Evolutionary conservation across 2,113 vertebrate genomes (phyloP).

Genomic region (Tilapia sparmanii): DNA sequence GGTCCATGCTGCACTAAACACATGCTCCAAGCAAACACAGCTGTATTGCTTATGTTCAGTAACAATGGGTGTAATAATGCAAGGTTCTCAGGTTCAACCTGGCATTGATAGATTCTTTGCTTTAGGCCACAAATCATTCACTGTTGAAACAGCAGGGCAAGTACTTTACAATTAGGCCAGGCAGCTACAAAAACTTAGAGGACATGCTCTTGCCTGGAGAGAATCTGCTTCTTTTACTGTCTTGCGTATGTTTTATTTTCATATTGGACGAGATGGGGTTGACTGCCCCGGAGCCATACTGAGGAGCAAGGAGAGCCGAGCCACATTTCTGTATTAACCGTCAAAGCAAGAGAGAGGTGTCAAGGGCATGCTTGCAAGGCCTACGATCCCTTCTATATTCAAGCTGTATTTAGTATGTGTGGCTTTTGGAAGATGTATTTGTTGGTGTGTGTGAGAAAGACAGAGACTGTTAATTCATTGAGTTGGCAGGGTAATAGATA

Average conservation of each 20-base stretch:
- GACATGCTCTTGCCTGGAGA: constrained; percentile 51
- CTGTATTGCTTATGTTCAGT: neutral
- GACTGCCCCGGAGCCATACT: constrained; percentile 1
- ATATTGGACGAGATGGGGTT: neutral
- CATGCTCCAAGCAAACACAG: constrained; percentile 10
- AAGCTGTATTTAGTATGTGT: constrained; percentile 21
- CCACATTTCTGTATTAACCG: neutral
- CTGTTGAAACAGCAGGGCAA: constrained; percentile 27
- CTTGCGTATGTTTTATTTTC: constrained; percentile 3
- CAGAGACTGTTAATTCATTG: constrained; percentile 44
- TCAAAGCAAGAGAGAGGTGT: constrained; percentile 21
- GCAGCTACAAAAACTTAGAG: constrained; percentile 9
- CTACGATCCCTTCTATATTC: neutral
- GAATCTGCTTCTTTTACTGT: neutral
- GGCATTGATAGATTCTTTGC: constrained; percentile 45
- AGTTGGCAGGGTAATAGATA: constrained; percentile 47
- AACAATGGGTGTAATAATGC: constrained; percentile 19
- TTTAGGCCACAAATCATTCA: constrained; percentile 42
- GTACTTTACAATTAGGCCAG: constrained; percentile 44
- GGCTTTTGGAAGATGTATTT: constrained; percentile 7
- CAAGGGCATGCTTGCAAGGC: constrained; percentile 27
- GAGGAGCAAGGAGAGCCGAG: neutral
- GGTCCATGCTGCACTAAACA: constrained; percentile 12
- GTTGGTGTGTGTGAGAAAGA: constrained; percentile 1
- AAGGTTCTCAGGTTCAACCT: constrained; percentile 35